Base-by-base conservation (phyloP, 2,888 invertebrate species). In the Cloeon dipterum region DNA sequence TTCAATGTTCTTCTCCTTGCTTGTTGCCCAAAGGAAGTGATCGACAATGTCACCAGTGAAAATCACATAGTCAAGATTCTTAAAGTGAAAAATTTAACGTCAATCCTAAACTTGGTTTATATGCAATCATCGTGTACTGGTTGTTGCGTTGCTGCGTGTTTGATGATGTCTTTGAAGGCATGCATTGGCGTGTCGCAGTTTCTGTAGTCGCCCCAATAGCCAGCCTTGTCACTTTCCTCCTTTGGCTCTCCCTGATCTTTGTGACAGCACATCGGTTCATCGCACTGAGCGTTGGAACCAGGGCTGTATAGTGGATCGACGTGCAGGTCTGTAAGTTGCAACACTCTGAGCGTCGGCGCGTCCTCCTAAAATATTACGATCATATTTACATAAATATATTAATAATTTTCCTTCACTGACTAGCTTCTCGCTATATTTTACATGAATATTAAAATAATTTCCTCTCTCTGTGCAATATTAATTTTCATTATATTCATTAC, bases 1-100 rank as follows among this genome's bases (percentile, higher is more conserved):
- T 2, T 63, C 54, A 2, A 62, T 55, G 47, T 83, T 83, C 42
- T 64, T 58, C 33, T 65, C 60, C 21, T 62, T 57, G 0, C 72
- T 68, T 3, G 88, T 88, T 45, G 71, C 70, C 89, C 91, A 93
- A n/a, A 83, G 66, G 42, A 75, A 73, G 50, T 89, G 89, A 46
- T 83, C 75, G 32, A 86, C 68, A 4, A 82, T 66, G 50, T 91
- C 91, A 2, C 91, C 91, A 16, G 88, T 81, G 52, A 79, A 78
- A 47, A 85, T 74, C 5, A 89, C 61, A 19, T 66, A 63, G 43
- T 72, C 70, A 17, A 73, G 57, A 26, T 72, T 58, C 61, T 68
- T 47, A 26, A 33, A 33, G n/a, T n/a, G n/a, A n/a, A n/a, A n/a
- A n/a, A n/a, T n/a, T n/a, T n/a, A n/a, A 20, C n/a, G n/a, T n/a